A percentile compares a stretch with the other conserved stretches of the same genome.
Evolutionary conservation across 2,113 vertebrate species (phyloP).

Genomic region (Semnopithecus entellus): DNA sequence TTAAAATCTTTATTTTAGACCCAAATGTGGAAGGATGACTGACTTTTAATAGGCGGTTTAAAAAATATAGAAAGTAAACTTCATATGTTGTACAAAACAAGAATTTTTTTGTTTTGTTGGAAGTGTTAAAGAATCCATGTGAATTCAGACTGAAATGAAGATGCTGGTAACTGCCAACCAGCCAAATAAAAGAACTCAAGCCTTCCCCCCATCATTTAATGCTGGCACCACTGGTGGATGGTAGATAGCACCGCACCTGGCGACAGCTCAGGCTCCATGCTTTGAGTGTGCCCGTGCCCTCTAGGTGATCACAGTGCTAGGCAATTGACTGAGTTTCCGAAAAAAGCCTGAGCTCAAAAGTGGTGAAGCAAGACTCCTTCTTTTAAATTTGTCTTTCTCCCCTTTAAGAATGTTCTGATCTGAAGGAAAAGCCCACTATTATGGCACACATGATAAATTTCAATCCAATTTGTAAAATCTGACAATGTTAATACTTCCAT

Average conservation of each 20-base stretch:
- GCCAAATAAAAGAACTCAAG: background rate
- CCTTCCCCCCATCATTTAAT: rapidly evolving
- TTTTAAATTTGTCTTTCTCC: background rate
- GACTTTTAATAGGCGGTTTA: slow-evolving; percentile 11
- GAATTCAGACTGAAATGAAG: background rate
- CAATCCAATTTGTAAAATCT: slow-evolving; percentile 15
- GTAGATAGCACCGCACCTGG: rapidly evolving
- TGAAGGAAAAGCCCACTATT: background rate
- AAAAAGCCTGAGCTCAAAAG: background rate
- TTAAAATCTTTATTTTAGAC: slow-evolving; percentile 41
- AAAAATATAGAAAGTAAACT: slow-evolving; percentile 24
- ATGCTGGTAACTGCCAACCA: background rate
- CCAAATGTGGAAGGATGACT: background rate
- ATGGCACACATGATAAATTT: background rate
- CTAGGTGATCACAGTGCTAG: background rate
- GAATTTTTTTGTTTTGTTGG: background rate
- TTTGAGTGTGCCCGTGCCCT: rapidly evolving
- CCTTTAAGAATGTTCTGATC: background rate
- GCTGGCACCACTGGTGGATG: background rate
- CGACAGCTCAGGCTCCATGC: background rate
- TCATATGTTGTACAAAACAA: background rate
- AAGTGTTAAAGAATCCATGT: background rate
- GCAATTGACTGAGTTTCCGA: background rate
- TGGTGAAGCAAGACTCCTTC: background rate
- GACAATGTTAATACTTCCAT: slow-evolving; percentile 27